Conservation (phyloP, 2,797 vertebrate species). For the Oreortyx pictus region DNA sequence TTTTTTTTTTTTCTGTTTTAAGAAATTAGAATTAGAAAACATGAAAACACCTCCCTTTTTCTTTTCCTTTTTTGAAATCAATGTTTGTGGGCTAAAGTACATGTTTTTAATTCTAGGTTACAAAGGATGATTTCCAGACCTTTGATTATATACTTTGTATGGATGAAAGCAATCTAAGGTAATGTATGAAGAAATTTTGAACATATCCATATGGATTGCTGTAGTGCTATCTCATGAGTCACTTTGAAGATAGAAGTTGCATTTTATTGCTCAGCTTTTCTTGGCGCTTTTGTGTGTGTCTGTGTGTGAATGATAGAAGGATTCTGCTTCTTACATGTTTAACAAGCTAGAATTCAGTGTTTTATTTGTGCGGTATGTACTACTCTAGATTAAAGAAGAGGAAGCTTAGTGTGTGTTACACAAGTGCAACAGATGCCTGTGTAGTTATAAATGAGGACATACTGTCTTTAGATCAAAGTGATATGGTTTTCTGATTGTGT, state of each 20-base stretch:
- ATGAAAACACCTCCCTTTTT: neutral
- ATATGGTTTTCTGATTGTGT: constrained; percentile 1
- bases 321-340: neutral
- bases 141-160: constrained; percentile 97
- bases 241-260: neutral
- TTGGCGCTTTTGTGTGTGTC: neutral
- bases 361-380: neutral
- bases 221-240: neutral
- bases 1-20: neutral
- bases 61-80: neutral
- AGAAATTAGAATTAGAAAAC: neutral
- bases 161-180: constrained; percentile 98
- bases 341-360: neutral
- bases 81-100: neutral
- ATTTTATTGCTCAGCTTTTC: neutral
- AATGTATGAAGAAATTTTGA: constrained; percentile 36
- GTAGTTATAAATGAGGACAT: neutral
- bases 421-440: neutral
- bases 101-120: constrained; percentile 84
- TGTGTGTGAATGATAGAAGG: neutral
- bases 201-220: neutral
- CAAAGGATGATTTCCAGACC: constrained; percentile 90
- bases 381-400: neutral
- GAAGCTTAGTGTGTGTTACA: neutral
- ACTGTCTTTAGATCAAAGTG: neutral